Base-by-base conservation (phyloP, 1,140 invertebrate species). In the Drosophila kohkoa region DNA sequence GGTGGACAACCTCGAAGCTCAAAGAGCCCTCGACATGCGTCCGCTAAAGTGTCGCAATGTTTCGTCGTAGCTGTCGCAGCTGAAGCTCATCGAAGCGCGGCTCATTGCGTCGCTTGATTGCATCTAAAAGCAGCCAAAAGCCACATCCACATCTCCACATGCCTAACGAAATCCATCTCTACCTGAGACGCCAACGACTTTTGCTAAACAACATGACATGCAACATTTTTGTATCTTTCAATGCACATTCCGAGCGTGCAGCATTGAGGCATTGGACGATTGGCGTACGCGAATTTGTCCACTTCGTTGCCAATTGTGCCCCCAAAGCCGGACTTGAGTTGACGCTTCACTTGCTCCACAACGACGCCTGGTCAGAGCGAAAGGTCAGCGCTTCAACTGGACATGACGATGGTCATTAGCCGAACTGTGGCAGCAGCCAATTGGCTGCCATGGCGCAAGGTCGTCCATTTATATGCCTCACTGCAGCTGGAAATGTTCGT, bases 21-120 rank as follows among this genome's bases (percentile, higher is more conserved):
- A 70, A 62, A 55, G 64, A 77, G 77, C 77, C 65, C 75, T 62
- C 69, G 51, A 65, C 30, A 58, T 71, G 67, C 51, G 57, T 73
- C 32, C 55, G 62, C 35, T 74, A 59, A 88, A 82, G 83, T 87
- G 83, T 87, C 77, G 80, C 82, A 88, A 87, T 78, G 20, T 13
- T 70, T 51, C 63, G 66, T 70, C 51, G 57, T 52, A 59, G 67
- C 67, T 69, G 75, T 75, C 52, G 57, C 58, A 72, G 35, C 62
- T 77, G 55, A 72, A 78, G 78, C 74, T 65, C 77, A 87, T 49
- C 73, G 63, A 87, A 82, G 82, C 82, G 82, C 79, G 59, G 76
- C 76, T 59, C 35, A 35, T 75, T 71, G 59, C 20, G 20, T 30
- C 73, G 83, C 80, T 83, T 81, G 73, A 87, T 87, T 87, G 83